Percentiles rank a stretch among this genome's conserved stretches.
These are phyloP conservation scores for Dinoponera quadriceps DNA, from an alignment of 1,140 invertebrate genomes.

Conservation along the genomic window DNA sequence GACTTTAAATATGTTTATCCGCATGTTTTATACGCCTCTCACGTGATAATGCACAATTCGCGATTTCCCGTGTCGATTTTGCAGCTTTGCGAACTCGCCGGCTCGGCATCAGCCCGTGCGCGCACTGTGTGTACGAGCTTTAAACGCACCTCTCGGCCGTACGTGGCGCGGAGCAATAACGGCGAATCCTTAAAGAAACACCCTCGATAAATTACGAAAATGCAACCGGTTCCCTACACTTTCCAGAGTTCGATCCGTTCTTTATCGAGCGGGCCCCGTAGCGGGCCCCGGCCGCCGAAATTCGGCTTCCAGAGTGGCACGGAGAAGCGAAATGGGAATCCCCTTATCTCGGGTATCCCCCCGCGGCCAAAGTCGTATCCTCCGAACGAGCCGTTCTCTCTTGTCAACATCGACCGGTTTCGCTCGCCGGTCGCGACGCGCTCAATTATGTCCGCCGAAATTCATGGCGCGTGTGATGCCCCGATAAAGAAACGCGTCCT, in stretches of 20 bases:
- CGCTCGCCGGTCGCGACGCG: slow-evolving; percentile 4
- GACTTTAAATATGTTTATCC: slow-evolving; percentile 78
- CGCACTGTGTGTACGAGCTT: slow-evolving; percentile 18
- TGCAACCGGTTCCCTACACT: slow-evolving; percentile 65
- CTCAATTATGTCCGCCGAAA: not conserved
- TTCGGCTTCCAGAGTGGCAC: slow-evolving; percentile 43
- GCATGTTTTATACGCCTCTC: slow-evolving; percentile 73
- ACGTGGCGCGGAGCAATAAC: slow-evolving; percentile 60
- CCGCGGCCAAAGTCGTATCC: not conserved
- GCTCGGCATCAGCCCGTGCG: slow-evolving; percentile 46
- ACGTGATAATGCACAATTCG: slow-evolving; percentile 75
- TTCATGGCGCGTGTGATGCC: not conserved
- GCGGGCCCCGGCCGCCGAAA: slow-evolving; percentile 35
- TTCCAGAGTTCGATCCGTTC: slow-evolving; percentile 58
- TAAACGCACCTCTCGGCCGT: slow-evolving; percentile 47
- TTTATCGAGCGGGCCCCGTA: slow-evolving; percentile 41
- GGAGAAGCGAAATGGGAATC: slow-evolving; percentile 4
- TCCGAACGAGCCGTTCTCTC: not conserved
- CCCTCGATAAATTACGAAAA: slow-evolving; percentile 62
- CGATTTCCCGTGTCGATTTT: slow-evolving; percentile 72
- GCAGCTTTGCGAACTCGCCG: slow-evolving; percentile 47
- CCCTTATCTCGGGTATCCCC: slow-evolving; percentile 44
- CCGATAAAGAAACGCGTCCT: not conserved
- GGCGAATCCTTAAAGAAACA: slow-evolving; percentile 26
- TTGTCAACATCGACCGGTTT: not conserved